These are phyloP conservation scores for Myanophis thanlyinensis DNA, from an alignment of 2,113 vertebrate genomes.

Conservation along the genomic window DNA sequence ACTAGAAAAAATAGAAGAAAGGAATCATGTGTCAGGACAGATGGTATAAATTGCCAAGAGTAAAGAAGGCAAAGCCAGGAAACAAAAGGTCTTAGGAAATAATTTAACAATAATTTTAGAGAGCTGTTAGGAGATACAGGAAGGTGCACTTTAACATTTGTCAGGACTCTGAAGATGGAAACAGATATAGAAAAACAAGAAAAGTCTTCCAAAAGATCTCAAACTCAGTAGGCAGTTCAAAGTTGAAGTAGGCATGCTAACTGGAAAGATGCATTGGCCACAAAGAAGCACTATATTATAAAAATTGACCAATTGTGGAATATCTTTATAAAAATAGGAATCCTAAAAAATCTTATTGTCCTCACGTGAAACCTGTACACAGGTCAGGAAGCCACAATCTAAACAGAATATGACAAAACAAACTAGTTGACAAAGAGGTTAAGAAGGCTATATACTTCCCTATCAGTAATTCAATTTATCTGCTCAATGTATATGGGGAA, in stretches of 20 bases:
- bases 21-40: neutral
- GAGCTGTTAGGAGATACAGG: neutral
- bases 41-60: neutral
- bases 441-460: neutral
- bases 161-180: neutral
- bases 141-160: neutral
- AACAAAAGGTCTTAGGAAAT: neutral
- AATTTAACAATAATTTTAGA: neutral
- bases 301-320: neutral
- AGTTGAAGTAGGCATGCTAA: neutral
- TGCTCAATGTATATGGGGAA: neutral
- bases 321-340: neutral
- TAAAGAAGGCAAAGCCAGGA: neutral
- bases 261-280: neutral
- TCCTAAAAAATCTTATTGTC: neutral
- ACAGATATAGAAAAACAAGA: neutral
- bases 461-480: neutral
- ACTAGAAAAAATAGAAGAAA: neutral
- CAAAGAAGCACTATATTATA: neutral
- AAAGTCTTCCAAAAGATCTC: neutral
- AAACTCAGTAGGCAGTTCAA: neutral
- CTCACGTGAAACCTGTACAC: neutral
- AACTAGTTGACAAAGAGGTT: neutral
- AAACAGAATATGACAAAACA: neutral
- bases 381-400: neutral